A percentile compares a stretch with the other conserved stretches of the same genome.
Conservation (phyloP, 2,797 vertebrate species). For the Anolis apletophallus region DNA sequence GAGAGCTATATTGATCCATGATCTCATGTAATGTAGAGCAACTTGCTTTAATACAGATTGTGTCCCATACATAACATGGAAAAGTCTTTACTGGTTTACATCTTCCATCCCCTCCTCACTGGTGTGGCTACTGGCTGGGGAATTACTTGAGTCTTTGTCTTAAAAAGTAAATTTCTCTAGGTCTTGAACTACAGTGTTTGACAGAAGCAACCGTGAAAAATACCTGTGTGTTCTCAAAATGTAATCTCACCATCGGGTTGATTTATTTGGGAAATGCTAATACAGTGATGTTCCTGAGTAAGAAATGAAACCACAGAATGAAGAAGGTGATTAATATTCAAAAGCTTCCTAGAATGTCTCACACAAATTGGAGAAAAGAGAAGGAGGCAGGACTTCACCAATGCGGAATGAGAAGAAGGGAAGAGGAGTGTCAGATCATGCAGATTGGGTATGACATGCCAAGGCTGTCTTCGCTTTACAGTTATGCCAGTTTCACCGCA, state of each 20-base stretch:
- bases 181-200: not conserved
- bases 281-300: constrained; percentile 3
- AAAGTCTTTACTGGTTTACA: not conserved
- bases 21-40: not conserved
- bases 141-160: too few relatives aligned
- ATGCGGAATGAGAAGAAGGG: not conserved
- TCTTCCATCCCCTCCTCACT: too few relatives aligned
- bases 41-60: not conserved
- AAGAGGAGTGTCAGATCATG: not conserved
- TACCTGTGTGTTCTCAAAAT: not conserved
- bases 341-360: not conserved
- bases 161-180: too few relatives aligned
- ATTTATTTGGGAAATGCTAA: constrained; percentile 16
- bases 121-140: too few relatives aligned
- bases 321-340: constrained; percentile 10
- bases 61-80: not conserved
- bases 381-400: not conserved
- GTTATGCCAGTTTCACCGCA: not conserved
- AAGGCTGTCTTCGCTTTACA: not conserved
- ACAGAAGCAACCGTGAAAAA: constrained; percentile 22
- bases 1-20: too few relatives aligned
- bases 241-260: not conserved
- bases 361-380: not conserved
- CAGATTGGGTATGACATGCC: not conserved
- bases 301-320: constrained; percentile 19